phyloP scores from a whole-genome alignment of 2,797 vertebrate genomes.

The Falco cherrug region DNA sequence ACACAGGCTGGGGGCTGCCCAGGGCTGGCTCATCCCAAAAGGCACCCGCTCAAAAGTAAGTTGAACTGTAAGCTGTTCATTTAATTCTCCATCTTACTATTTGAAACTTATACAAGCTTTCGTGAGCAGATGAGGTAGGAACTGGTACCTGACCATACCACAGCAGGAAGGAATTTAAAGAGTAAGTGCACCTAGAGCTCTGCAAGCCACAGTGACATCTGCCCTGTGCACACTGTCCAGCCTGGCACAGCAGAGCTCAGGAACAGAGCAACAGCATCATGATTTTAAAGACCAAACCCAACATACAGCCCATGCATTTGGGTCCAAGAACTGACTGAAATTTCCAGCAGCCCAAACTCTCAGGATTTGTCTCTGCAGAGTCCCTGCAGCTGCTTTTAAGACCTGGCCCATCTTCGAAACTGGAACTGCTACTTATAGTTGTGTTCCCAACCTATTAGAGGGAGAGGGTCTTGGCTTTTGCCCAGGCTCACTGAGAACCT shows the following conservation, averaged over 20 bases:
- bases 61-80: fast-evolving
- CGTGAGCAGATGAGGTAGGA: neutral
- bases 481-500: neutral
- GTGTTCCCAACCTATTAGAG: neutral
- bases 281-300: neutral
- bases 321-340: neutral
- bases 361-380: neutral
- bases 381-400: neutral
- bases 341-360: neutral
- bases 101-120: neutral
- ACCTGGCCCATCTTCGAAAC: neutral
- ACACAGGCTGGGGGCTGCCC: neutral
- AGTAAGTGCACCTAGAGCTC: neutral
- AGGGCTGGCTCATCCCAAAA: neutral
- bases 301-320: fast-evolving
- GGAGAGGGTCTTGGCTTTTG: slow-evolving; percentile 11
- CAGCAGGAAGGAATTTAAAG: neutral
- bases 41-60: neutral
- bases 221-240: fast-evolving
- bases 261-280: neutral
- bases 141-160: neutral
- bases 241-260: neutral
- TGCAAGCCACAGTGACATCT: neutral
- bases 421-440: neutral
- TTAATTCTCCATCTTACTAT: neutral